Percentiles rank a stretch among this genome's conserved stretches.
Evolutionary conservation across 2,113 vertebrate species (phyloP).

Genomic region (Halichoeres trimaculatus): DNA sequence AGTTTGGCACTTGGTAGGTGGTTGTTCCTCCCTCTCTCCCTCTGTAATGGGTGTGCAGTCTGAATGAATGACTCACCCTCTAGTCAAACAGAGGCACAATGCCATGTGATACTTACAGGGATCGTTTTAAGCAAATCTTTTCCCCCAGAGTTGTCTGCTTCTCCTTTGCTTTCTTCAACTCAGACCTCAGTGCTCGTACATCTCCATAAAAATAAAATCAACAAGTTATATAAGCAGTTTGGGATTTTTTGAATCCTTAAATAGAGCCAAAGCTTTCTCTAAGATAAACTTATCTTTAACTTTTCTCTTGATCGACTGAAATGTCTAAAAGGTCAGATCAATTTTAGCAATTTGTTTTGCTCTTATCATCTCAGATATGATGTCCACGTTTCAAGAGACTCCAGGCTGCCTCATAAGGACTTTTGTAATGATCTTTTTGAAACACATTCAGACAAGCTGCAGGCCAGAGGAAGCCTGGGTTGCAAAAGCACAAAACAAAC

Average conservation of each 20-base stretch:
- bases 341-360: not conserved
- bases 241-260: not conserved
- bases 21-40: slow-evolving; percentile 19
- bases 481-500: too few species aligned
- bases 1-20: slow-evolving; percentile 65
- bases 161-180: not conserved
- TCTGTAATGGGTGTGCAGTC: slow-evolving; percentile 41
- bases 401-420: not conserved
- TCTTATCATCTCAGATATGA: not conserved
- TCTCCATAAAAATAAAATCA: not conserved
- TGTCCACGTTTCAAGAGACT: not conserved
- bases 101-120: slow-evolving; percentile 21
- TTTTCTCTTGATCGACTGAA: not conserved
- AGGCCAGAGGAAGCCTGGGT: too few species aligned
- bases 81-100: slow-evolving; percentile 11
- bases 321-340: not conserved
- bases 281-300: not conserved
- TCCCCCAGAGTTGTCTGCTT: not conserved
- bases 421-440: not conserved
- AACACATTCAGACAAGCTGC: too few species aligned
- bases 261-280: not conserved
- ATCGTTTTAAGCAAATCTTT: slow-evolving; percentile 20
- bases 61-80: slow-evolving; percentile 70
- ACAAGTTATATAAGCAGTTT: not conserved
- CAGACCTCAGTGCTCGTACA: not conserved